These are phyloP conservation scores for Vireo altiloquus DNA, from an alignment of 2,113 vertebrate species.

Conservation along the genomic window DNA sequence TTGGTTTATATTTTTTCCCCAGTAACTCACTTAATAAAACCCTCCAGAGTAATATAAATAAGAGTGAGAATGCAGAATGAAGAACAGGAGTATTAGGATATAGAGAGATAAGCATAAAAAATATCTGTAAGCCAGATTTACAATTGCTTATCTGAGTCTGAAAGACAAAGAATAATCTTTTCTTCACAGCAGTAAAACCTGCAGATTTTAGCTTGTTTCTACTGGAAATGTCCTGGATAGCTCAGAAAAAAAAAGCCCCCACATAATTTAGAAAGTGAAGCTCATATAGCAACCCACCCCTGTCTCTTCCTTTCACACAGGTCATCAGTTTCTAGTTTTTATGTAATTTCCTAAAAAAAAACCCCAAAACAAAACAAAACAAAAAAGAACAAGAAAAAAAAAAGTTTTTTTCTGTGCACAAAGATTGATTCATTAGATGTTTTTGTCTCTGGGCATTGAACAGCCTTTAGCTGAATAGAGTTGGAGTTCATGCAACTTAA, in stretches of 20 bases:
- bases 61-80: not conserved
- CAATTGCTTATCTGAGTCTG: not conserved
- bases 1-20: not conserved
- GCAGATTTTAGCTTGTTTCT: not conserved
- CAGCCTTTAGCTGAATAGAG: not conserved
- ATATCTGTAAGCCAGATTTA: not conserved
- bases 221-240: not conserved
- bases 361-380: not conserved
- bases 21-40: not conserved
- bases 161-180: not conserved
- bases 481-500: not conserved
- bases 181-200: not conserved
- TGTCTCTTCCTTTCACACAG: not conserved
- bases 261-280: not conserved
- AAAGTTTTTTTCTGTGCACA: not conserved
- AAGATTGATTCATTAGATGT: constrained; percentile 6
- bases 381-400: not conserved
- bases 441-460: not conserved
- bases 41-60: not conserved
- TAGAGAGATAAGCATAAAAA: not conserved
- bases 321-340: not conserved
- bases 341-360: not conserved
- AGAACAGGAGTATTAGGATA: not conserved
- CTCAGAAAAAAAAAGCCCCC: not conserved
- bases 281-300: not conserved